Conservation (phyloP, 2,797 vertebrate genomes). For the Oryzias dopingdopingensis region DNA sequence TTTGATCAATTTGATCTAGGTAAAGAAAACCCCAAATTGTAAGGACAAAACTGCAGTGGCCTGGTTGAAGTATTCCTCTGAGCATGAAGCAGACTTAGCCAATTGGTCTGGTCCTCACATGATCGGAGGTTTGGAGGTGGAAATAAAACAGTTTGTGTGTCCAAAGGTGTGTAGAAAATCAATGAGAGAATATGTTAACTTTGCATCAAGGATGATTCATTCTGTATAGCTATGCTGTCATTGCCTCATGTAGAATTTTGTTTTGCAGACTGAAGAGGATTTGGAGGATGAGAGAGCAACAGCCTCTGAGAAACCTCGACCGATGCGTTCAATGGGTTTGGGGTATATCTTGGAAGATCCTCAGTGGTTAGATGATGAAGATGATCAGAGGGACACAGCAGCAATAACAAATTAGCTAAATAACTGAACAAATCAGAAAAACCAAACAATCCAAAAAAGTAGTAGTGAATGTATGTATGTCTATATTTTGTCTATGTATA, state of each 20-base stretch:
- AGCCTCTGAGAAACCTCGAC: background rate
- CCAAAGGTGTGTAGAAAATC: slow-evolving; percentile 46
- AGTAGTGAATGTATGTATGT: too few species aligned
- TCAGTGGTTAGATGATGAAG: slow-evolving; percentile 57
- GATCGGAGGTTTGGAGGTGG: slow-evolving; percentile 53
- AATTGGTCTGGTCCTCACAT: slow-evolving; percentile 53
- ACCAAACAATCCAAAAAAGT: too few species aligned
- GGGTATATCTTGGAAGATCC: slow-evolving; percentile 63
- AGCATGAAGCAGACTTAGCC: slow-evolving; percentile 56
- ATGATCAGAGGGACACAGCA: too few species aligned
- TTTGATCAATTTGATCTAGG: slow-evolving; percentile 25
- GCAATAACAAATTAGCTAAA: too few species aligned
- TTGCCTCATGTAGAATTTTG: slow-evolving; percentile 7
- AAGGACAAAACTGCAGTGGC: slow-evolving; percentile 16
- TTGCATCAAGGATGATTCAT: too few species aligned
- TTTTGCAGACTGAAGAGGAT: slow-evolving; percentile 32
- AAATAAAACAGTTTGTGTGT: slow-evolving; percentile 48
- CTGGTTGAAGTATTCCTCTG: slow-evolving; percentile 56
- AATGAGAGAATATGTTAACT: too few species aligned
- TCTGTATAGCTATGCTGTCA: background rate
- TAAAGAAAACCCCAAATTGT: slow-evolving; percentile 16
- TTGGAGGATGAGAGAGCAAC: rapidly evolving
- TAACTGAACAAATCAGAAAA: too few species aligned
- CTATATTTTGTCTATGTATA: too few species aligned
- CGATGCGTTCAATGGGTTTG: slow-evolving; percentile 39